Conservation (phyloP, 53 echinoderm and acorn worm genomes). For the Mesocentrotus franciscanus region DNA sequence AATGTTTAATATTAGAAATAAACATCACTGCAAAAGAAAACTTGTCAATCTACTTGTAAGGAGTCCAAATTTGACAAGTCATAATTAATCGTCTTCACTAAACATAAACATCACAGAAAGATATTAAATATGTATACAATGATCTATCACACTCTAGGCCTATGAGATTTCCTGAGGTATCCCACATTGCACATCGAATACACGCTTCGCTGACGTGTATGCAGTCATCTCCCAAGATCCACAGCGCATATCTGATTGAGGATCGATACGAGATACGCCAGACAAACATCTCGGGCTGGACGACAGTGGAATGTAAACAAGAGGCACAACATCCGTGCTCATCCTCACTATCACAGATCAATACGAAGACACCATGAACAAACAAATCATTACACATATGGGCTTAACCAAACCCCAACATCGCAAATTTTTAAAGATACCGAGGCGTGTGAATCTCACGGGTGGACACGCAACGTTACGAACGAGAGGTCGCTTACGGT, state of each 20-base stretch:
- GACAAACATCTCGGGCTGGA: background rate
- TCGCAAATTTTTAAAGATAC: background rate
- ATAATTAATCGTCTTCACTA: background rate
- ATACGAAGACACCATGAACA: background rate
- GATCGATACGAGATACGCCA: slow-evolving; percentile 40
- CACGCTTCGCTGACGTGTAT: background rate
- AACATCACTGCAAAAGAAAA: too few relatives aligned
- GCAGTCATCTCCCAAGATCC: background rate
- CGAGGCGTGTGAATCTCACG: background rate
- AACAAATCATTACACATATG: slow-evolving; percentile 26
- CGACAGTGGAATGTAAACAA: slow-evolving; percentile 1
- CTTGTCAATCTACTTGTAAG: too few relatives aligned
- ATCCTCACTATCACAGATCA: background rate
- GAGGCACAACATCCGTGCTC: background rate
- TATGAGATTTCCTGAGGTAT: background rate
- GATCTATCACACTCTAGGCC: background rate
- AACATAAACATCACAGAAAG: background rate
- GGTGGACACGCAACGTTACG: background rate
- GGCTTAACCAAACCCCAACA: background rate
- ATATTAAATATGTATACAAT: background rate
- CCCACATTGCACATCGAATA: background rate
- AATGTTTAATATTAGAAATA: too few relatives aligned
- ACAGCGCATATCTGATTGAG: background rate
- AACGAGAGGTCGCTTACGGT: background rate
- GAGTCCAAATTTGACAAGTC: background rate